These are phyloP conservation scores for Eupelmus urozonus DNA, from an alignment of 2,888 invertebrate genomes.

Conservation along the genomic window DNA sequence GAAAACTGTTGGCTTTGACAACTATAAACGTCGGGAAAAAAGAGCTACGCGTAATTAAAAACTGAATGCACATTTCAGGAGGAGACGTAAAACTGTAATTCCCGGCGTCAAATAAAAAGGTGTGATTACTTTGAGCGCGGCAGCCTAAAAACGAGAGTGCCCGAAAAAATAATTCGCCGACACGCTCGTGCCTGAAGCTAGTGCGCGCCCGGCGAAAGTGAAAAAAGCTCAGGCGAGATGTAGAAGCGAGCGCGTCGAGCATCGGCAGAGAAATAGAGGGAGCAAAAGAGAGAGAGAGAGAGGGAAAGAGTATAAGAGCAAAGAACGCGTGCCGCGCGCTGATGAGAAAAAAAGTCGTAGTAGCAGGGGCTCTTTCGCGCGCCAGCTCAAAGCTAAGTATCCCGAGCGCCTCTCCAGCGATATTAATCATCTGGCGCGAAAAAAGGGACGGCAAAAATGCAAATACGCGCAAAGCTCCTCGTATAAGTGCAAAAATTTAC, in stretches of 20 bases:
- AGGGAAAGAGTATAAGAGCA: not conserved
- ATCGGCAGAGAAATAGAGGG: not conserved
- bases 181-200: no score
- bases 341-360: conserved; percentile 12
- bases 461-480: no score
- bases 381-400: conserved; percentile 2
- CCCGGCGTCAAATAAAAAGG: not conserved
- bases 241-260: no score
- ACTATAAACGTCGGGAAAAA: no score
- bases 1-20: no score
- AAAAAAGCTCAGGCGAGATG: no score
- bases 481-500: not conserved
- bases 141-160: not conserved
- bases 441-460: not conserved
- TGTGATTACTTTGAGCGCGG: not conserved
- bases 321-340: not conserved
- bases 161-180: not conserved
- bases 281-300: no score
- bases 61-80: no score
- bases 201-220: not conserved
- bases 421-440: conserved; percentile 12
- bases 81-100: not conserved
- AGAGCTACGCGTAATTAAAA: no score
- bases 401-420: conserved; percentile 16
- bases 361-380: not conserved